phyloP scores from a whole-genome alignment of 2,888 invertebrate genomes.

The Epistrophe eligans region DNA sequence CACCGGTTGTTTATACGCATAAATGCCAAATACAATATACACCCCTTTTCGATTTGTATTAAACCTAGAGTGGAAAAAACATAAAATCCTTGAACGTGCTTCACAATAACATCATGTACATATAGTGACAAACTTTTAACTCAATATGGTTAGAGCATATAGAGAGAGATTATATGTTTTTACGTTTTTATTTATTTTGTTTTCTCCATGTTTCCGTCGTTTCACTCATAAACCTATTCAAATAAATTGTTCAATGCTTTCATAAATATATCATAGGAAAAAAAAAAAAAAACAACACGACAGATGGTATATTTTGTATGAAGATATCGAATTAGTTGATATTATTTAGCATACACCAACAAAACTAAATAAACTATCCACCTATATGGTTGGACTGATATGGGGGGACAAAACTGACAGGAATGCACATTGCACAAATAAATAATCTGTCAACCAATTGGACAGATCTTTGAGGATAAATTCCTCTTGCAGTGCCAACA shows the following conservation, averaged over 20 bases:
- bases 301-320: constrained; percentile 11
- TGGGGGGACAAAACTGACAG: neutral
- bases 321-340: constrained; percentile 14
- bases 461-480: constrained; percentile 48
- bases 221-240: neutral
- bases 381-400: neutral
- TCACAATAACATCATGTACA: neutral
- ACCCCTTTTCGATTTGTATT: neutral
- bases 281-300: neutral
- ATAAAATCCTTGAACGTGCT: constrained; percentile 5
- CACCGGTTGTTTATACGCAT: neutral
- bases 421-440: constrained; percentile 10
- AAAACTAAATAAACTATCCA: constrained; percentile 20
- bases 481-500: constrained; percentile 8
- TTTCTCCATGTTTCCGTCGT: neutral
- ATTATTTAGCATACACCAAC: neutral
- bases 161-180: neutral
- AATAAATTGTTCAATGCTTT: neutral
- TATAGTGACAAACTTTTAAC: neutral
- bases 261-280: neutral
- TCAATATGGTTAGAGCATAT: neutral
- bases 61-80: neutral
- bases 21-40: no score
- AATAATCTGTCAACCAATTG: constrained; percentile 40
- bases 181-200: neutral